These are phyloP conservation scores for Serilophus lunatus DNA, from an alignment of 2,113 vertebrate species.

Conservation along the genomic window DNA sequence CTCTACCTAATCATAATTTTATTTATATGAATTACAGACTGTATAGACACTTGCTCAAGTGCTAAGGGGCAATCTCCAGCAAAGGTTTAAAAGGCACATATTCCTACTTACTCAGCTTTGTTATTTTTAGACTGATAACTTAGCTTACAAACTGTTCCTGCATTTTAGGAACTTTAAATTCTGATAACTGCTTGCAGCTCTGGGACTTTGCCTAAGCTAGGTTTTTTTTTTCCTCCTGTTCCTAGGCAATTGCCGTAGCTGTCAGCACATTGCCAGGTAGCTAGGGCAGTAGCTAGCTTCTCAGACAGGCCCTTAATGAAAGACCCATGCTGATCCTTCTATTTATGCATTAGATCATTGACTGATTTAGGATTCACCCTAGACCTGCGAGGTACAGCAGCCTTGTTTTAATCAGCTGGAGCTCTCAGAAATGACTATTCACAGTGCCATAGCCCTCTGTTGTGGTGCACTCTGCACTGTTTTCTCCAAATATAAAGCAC, in stretches of 20 bases:
- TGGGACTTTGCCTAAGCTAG: neutral
- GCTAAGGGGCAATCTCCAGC: neutral
- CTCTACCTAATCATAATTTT: neutral
- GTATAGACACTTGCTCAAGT: neutral
- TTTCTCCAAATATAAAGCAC: neutral
- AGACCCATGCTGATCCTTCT: neutral
- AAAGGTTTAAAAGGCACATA: neutral
- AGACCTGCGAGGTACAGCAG: neutral
- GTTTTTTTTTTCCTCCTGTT: neutral
- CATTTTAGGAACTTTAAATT: neutral
- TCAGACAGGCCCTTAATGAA: neutral
- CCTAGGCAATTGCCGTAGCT: neutral
- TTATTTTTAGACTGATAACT: neutral
- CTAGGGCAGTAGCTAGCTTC: neutral
- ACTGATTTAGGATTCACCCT: neutral
- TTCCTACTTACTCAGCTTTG: neutral
- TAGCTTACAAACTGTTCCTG: neutral
- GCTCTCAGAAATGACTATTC: neutral
- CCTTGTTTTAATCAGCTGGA: neutral
- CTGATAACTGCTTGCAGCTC: neutral
- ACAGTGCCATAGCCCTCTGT: neutral
- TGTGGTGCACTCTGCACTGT: neutral
- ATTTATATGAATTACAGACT: neutral
- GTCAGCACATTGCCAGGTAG: neutral
- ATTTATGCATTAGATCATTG: constrained; percentile 24